A percentile compares a stretch with the other conserved stretches of the same genome.
These are phyloP conservation scores for Sarcophilus harrisii DNA, from an alignment of 2,797 vertebrate genomes.

Conservation along the genomic window DNA sequence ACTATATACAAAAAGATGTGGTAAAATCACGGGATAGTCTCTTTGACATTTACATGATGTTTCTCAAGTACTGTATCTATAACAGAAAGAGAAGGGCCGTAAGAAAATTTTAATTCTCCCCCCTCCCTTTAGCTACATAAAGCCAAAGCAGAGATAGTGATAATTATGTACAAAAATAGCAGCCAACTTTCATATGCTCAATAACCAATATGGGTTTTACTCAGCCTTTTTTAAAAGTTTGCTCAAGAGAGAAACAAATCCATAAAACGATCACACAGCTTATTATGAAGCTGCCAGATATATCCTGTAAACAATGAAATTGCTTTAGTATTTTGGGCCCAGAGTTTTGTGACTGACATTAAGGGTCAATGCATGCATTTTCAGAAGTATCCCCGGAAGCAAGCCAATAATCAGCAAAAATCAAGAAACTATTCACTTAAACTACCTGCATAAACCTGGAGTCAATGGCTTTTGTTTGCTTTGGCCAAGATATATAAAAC, in stretches of 20 bases:
- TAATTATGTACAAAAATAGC: not conserved
- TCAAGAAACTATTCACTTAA: constrained; percentile 62
- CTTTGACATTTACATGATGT: not conserved
- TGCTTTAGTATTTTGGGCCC: constrained; percentile 58
- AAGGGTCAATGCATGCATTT: constrained; percentile 63
- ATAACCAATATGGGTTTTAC: constrained; percentile 54
- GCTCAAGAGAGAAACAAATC: constrained; percentile 69
- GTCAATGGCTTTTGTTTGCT: constrained; percentile 38
- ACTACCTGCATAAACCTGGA: constrained; percentile 57
- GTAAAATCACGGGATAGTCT: not conserved
- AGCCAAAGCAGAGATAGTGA: constrained; percentile 30
- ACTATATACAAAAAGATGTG: not conserved
- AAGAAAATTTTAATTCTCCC: constrained; percentile 45
- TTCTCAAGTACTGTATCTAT: constrained; percentile 12
- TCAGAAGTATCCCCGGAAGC: constrained; percentile 64
- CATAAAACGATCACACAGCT: constrained; percentile 40
- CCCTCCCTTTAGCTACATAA: constrained; percentile 20
- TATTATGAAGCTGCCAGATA: constrained; percentile 53
- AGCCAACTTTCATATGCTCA: constrained; percentile 23
- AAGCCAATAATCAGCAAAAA: constrained; percentile 68
- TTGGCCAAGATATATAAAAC: constrained; percentile 41
- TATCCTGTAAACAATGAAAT: constrained; percentile 58
- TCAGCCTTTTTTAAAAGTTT: constrained; percentile 55
- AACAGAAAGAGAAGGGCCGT: not conserved
- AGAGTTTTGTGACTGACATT: constrained; percentile 66